Conservation (phyloP, 2,888 invertebrate species). For the Drosophila prostipennis region DNA sequence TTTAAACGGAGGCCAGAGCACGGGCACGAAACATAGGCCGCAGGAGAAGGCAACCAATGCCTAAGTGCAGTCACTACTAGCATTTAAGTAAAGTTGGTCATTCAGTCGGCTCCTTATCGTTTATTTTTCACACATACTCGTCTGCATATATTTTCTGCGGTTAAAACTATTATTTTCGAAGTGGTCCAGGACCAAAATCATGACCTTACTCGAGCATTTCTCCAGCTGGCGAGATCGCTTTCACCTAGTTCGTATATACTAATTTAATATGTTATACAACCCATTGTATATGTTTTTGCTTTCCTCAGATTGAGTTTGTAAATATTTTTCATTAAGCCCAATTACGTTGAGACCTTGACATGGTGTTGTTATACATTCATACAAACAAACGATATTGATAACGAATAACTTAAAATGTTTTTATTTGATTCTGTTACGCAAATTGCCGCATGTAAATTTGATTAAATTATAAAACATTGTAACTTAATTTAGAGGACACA, state of each 20-base stretch:
- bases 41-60: constrained; percentile 7
- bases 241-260: constrained; percentile 37
- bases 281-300: constrained; percentile 38
- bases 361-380: constrained; percentile 72
- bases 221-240: constrained; percentile 34
- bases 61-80: constrained; percentile 70
- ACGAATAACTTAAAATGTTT: constrained; percentile 52
- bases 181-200: constrained; percentile 52
- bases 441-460: constrained; percentile 33
- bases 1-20: neutral
- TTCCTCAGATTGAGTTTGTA: constrained; percentile 53
- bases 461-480: constrained; percentile 40
- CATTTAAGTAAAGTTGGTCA: constrained; percentile 61
- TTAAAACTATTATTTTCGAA: constrained; percentile 43
- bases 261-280: constrained; percentile 32
- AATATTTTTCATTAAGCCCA: constrained; percentile 57
- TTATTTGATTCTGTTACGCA: constrained; percentile 59
- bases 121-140: constrained; percentile 41
- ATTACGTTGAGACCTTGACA: constrained; percentile 53
- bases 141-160: constrained; percentile 19
- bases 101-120: constrained; percentile 27
- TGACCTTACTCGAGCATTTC: constrained; percentile 38
- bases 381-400: constrained; percentile 34
- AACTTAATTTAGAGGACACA: constrained; percentile 42
- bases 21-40: neutral